phyloP scores from a whole-genome alignment of 2,888 invertebrate species.

The Pomacea canaliculata region DNA sequence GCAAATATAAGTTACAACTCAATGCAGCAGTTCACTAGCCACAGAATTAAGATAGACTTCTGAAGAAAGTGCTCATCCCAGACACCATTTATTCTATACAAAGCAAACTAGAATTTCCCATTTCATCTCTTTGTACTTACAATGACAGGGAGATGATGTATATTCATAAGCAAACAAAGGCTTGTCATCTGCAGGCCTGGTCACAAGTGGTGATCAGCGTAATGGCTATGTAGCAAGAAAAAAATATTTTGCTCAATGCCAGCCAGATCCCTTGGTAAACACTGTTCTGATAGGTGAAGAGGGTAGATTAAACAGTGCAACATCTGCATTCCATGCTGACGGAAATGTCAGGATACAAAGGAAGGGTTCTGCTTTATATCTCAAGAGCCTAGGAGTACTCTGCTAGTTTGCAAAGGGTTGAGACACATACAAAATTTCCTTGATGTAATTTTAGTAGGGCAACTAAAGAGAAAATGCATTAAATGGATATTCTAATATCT shows the following conservation, averaged over 20 bases:
- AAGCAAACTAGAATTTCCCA: neutral
- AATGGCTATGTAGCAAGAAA: neutral
- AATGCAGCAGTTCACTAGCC: too few relatives aligned
- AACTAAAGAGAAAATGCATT: too few relatives aligned
- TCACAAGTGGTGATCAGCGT: neutral
- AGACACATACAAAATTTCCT: neutral
- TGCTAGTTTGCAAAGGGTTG: neutral
- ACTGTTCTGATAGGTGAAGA: neutral
- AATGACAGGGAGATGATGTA: neutral
- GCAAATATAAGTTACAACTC: too few relatives aligned
- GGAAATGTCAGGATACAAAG: neutral
- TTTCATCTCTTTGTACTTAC: neutral
- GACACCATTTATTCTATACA: too few relatives aligned
- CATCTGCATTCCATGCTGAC: neutral
- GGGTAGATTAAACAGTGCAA: neutral
- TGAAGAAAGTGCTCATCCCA: too few relatives aligned
- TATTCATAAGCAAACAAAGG: conserved; percentile 2
- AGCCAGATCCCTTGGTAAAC: neutral
- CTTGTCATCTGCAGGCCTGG: neutral
- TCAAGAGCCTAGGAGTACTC: neutral
- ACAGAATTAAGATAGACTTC: too few relatives aligned
- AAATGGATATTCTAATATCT: too few relatives aligned
- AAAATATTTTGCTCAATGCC: neutral
- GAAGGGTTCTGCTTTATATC: neutral
- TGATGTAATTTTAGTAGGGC: too few relatives aligned